Evolutionary conservation across 92 coral and sea anemone species (phyloP).

Genomic region (Palythoa grandis): DNA sequence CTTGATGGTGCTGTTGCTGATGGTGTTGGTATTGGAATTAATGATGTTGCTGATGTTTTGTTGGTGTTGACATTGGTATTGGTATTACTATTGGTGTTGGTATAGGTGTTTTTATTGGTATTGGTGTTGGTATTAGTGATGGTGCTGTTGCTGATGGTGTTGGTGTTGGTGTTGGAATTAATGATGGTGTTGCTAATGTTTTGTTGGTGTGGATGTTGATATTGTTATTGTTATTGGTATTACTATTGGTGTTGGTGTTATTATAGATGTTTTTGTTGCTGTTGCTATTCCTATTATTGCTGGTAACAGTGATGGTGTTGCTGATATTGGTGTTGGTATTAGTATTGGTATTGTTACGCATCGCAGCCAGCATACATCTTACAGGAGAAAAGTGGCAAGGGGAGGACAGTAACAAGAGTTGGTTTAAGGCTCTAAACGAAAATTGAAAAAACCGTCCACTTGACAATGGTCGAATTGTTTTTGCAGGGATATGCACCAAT

Average conservation of each 20-base stretch:
- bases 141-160: no score
- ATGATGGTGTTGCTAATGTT: no score
- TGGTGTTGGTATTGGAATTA: no score
- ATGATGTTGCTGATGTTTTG: no score
- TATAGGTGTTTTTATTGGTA: no score
- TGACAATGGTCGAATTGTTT: background rate
- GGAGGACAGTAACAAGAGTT: background rate
- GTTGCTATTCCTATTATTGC: no score
- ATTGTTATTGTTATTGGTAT: background rate
- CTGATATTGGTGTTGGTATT: background rate
- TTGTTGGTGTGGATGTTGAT: background rate
- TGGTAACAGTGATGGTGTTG: background rate
- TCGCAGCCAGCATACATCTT: background rate
- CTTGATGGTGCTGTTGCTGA: no score
- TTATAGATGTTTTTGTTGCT: no score
- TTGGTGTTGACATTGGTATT: no score
- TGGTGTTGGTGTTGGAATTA: no score
- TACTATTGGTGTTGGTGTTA: background rate
- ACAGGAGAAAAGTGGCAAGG: background rate
- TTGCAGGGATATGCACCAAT: conserved; percentile 70
- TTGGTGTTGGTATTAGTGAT: background rate
- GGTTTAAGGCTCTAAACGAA: background rate
- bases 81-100: background rate
- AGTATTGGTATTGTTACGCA: background rate
- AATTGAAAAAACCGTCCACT: background rate